phyloP scores from a whole-genome alignment of 2,113 vertebrate genomes.

The Actenoides lindsayi region DNA sequence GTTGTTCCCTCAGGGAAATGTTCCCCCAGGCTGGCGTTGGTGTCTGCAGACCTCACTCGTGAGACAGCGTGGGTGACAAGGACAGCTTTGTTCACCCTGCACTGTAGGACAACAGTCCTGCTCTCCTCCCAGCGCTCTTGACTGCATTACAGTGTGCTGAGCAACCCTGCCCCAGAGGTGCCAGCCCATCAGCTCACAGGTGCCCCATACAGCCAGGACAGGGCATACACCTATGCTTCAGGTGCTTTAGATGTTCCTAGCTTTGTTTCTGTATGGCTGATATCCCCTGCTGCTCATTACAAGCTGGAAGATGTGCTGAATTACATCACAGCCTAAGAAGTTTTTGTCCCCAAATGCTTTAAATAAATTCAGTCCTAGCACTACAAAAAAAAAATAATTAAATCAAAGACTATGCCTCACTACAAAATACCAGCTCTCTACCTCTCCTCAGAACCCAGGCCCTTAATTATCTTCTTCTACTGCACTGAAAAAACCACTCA shows the following conservation, averaged over 20 bases:
- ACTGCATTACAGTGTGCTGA: not conserved
- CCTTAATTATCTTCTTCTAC: fast-evolving
- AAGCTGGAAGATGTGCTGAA: not conserved
- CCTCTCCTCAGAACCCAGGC: not conserved
- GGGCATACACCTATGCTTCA: fast-evolving
- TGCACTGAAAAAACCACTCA: not conserved
- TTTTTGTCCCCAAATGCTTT: not conserved
- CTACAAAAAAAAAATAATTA: too few species aligned
- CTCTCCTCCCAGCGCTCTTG: not conserved
- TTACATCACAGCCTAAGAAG: not conserved
- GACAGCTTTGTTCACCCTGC: not conserved
- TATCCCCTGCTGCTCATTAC: not conserved
- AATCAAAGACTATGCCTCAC: not conserved
- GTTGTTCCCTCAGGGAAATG: not conserved
- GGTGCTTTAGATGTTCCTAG: not conserved
- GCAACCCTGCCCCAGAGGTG: not conserved
- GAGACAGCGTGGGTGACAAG: slow-evolving; percentile 42
- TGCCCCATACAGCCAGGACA: not conserved
- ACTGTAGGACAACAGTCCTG: not conserved
- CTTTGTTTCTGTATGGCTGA: not conserved
- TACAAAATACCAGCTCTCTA: not conserved
- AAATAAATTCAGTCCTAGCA: fast-evolving
- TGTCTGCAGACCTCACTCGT: not conserved
- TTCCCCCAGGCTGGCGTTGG: not conserved
- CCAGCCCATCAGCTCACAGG: not conserved